Evolutionary conservation across 2,113 vertebrate species (phyloP), one percentile per base, ranked within the genome.

Genomic region (Nasalis larvatus): DNA sequence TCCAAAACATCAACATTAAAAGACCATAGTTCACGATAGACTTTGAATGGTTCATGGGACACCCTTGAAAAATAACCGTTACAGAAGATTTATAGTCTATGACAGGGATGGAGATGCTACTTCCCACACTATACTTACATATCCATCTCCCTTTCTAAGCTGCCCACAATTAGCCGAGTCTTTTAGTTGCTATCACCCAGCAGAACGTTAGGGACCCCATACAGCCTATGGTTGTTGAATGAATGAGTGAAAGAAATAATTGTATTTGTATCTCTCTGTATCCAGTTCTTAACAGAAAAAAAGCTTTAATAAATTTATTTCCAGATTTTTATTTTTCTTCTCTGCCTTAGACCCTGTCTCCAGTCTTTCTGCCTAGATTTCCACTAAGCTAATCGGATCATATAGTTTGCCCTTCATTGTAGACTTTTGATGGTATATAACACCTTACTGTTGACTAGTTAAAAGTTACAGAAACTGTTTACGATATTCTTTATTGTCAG

Each of bases 391-490:
- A 80, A 93, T 20, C 92, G 13, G 25, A 89, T 52, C 58, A 35
- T 45, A 30, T 20, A 30, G 32, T 77, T 94, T 88, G 18, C 27
- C 18, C 13, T 82, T 93, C 30, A 2, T 68, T 78, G 71, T 9
- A n/a, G 69, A 42, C n/a, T 47, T 87, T 82, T 68, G 87, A 58
- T 87, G 56, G 71, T 68, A 40, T 32, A 23, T 14, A 85, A 83
- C 16, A 88, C 30, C 66, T 69, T 86, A 83, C 0, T 42, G 45
- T 42, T 86, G 60, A 91, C 52, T 71, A 63, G 6, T n/a, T 89
- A 56, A 90, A 89, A 93, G 82, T 86, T 85, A 77, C 54, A 96
- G 47, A 14, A 71, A 47, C 13, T 85, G 13, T 96, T 92, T 86
- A 60, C 10, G 68, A 76, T 49, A 68, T 77, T 63, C 88, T 95